Base-by-base conservation (phyloP, 2,888 invertebrate genomes). In the Orgyia antiqua region DNA sequence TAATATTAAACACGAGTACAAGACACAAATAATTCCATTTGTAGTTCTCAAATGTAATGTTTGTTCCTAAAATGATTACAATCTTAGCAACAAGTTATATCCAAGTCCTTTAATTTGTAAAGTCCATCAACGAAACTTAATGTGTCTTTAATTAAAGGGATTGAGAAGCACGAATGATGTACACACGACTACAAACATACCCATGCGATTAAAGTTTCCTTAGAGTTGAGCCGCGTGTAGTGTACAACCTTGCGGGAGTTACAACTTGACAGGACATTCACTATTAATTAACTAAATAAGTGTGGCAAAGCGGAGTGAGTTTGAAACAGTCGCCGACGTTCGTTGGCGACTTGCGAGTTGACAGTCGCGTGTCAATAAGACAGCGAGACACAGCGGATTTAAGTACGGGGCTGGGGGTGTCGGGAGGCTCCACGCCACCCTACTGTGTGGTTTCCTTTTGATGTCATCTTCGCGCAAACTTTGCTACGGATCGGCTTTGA, bases 401-500 rank as follows among this genome's bases (percentile, higher is more conserved):
- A 73, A 80, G 82, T 76, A 72, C 71, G 82, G 72, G 80, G 76
- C 64, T 62, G 75, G 74, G 70, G 23, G 75, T 72, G 69, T 10
- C 71, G 64, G 47, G 59, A 31, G 55, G 58, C 60, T 59, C 51
- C 68, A 58, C 69, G 65, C 82, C 83, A 69, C 82, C 86, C 83
- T 79, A 79, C 78, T 84, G 80, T 84, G 84, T 84, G 84, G 86
- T 84, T 86, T 84, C 84, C 86, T 84, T 86, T 86, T 86, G 86
- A 86, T 84, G 86, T 86, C 84, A 86, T 86, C 86, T 86, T 86
- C 84, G 86, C 83, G 84, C 84, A 86, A 86, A 86, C 86, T 86
- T 86, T 86, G 84, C 86, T 84, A 78, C 86, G 83, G 84, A 86
- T 86, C 86, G 86, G 86, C 86, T 86, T 86, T 86, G 86, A 86